Evolutionary conservation across 2,888 invertebrate genomes (phyloP).

Genomic region (Pandemis heparana): DNA sequence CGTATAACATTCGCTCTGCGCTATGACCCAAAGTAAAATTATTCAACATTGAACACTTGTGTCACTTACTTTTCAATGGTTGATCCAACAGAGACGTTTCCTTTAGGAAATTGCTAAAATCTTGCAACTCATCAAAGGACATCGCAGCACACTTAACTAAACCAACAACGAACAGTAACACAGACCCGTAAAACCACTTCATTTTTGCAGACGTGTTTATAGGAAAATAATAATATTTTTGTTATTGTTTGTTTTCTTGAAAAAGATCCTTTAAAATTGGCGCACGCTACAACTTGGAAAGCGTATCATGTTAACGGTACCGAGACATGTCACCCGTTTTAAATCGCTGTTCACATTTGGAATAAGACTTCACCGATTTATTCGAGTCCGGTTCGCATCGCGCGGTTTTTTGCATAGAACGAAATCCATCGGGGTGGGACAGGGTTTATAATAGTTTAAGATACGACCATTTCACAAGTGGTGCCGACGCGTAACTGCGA

Average conservation of each 20-base stretch:
- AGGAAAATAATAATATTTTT: not conserved
- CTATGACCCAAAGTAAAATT: not conserved
- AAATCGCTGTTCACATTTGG: slow-evolving; percentile 43
- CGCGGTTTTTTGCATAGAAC: slow-evolving; percentile 72
- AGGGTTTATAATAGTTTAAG: slow-evolving; percentile 81
- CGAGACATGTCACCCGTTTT: slow-evolving; percentile 18
- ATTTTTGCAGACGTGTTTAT: slow-evolving; percentile 50
- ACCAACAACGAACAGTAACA: slow-evolving; percentile 64
- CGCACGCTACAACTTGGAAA: slow-evolving; percentile 6
- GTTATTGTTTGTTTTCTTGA: not conserved
- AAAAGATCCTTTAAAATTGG: not conserved
- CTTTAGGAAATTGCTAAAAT: slow-evolving; percentile 74
- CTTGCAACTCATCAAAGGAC: slow-evolving; percentile 71
- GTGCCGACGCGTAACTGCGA: slow-evolving; percentile 71
- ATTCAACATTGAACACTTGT: slow-evolving; percentile 4
- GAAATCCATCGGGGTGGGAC: slow-evolving; percentile 75
- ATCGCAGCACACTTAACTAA: slow-evolving; percentile 69
- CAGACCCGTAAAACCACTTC: slow-evolving; percentile 61
- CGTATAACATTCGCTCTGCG: slow-evolving; percentile 2
- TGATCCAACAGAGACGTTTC: slow-evolving; percentile 76
- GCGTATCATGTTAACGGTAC: slow-evolving; percentile 18
- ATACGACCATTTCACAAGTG: slow-evolving; percentile 85
- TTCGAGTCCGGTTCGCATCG: slow-evolving; percentile 55
- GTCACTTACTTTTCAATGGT: slow-evolving; percentile 75
- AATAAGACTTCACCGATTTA: slow-evolving; percentile 28